Percentiles rank a stretch among this genome's conserved stretches.
Evolutionary conservation across 2,113 vertebrate genomes (phyloP).

Genomic region (Xenus cinereus): DNA sequence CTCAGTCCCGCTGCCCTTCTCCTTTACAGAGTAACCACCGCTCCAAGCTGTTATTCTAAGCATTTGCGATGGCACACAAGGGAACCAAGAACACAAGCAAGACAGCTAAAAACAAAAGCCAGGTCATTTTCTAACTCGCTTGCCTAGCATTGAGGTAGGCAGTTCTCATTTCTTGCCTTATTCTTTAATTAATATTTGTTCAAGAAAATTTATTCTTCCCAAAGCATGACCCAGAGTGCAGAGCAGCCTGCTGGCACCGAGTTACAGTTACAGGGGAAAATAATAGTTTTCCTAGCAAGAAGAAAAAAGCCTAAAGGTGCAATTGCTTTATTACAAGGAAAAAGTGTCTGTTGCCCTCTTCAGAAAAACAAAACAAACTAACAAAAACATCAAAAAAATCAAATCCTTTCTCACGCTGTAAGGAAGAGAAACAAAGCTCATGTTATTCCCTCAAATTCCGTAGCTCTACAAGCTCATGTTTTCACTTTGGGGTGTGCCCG

Average conservation of each 20-base stretch:
- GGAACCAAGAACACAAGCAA: background rate
- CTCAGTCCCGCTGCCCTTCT: background rate
- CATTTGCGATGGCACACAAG: background rate
- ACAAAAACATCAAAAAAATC: background rate
- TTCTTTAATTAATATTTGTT: background rate
- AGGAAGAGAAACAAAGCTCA: background rate
- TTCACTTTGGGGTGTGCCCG: constrained; percentile 9
- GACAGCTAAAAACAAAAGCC: background rate
- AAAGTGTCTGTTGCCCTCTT: background rate
- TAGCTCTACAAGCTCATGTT: constrained; percentile 5
- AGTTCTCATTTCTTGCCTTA: background rate
- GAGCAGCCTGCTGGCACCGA: background rate
- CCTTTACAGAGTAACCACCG: background rate
- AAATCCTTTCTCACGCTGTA: background rate
- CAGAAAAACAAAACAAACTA: background rate
- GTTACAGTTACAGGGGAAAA: background rate
- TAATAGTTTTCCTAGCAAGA: background rate
- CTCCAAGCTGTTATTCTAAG: background rate
- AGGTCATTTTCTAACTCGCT: background rate
- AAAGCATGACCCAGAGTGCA: background rate
- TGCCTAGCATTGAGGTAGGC: background rate
- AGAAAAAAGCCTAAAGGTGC: background rate
- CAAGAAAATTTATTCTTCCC: background rate
- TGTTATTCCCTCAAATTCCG: background rate
- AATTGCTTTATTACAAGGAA: background rate